Conservation (phyloP, 92 coral and sea anemone species). For the Metridium senile region DNA sequence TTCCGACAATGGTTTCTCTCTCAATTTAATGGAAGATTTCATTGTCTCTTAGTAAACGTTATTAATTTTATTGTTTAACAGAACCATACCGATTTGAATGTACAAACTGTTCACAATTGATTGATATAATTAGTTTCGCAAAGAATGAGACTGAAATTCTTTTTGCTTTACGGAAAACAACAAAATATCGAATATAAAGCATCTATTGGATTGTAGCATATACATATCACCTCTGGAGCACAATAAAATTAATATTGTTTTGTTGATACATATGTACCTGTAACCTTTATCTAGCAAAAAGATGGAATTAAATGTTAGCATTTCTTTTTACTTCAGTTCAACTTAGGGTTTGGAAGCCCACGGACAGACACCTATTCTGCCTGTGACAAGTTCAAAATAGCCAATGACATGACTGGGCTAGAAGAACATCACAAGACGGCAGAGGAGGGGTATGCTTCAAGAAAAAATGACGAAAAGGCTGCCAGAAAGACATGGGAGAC, state of each 20-base stretch:
- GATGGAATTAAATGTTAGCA: background rate
- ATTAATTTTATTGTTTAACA: no score
- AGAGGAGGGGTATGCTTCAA: background rate
- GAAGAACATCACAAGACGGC: background rate
- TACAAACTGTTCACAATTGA: no score
- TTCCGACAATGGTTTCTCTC: no score
- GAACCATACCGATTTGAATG: no score
- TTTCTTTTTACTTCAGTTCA: background rate
- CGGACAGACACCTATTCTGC: slow-evolving; percentile 4
- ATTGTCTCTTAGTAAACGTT: no score
- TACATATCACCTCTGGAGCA: background rate
- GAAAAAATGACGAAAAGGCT: background rate
- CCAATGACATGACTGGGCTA: background rate
- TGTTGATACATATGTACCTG: background rate
- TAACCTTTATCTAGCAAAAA: background rate
- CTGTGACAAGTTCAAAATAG: background rate
- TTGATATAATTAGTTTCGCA: no score
- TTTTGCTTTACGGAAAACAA: background rate
- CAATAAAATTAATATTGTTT: background rate
- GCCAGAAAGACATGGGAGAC: slow-evolving; percentile 11
- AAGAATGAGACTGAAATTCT: background rate
- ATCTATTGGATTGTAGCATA: background rate
- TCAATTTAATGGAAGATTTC: no score
- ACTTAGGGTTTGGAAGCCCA: slow-evolving; percentile 26
- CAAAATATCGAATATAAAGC: background rate